Evolutionary conservation across 2,888 invertebrate species (phyloP), one percentile per base, ranked within the genome.

Genomic region (Pedicia rivosa): DNA sequence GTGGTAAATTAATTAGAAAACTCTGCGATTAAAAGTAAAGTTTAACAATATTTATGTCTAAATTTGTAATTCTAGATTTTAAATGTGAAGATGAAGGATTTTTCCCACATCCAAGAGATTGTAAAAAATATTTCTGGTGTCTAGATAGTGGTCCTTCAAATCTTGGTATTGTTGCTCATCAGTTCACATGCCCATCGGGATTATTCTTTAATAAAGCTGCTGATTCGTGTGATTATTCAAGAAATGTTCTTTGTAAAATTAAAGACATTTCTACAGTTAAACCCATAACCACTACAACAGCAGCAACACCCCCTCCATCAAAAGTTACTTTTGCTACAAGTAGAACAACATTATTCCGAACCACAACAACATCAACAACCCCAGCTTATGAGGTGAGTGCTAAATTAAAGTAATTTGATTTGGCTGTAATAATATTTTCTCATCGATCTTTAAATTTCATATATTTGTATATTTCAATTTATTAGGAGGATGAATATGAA

Each of bases 121-220:
- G 91, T 59, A 87, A 88, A 57, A 90, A 90, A 55, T 91, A 91
- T 54, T 91, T 84, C 64, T 91, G 91, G 90, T 91, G 91, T 54
- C 64, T 91, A 44, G 87, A 87, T 54, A 83, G 79, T 48, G 86
- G 86, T 3, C 80, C 88, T 1, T 83, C 88, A 1, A 82, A 87
- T 50, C 67, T 87, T 13, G 91, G 90, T 43, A 79, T 91, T 34
- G 82, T 91, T 4, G 88, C 87, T 0, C 87, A 91, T 64, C 82
- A 83, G 53, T 91, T 91, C 55, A 91, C 88, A 0, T 91, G 91
- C 53, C 91, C 91, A 4, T 86, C 90, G 39, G 88, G 88, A 17
- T 64, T 91, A 8, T 84, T 78, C 54, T 91, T 91, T 63, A 91
- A 90, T 63, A 87, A 87, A 50, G 78, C 77, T 1, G 84, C 88